Base-by-base conservation (phyloP, 2,888 invertebrate species). In the Junonia oenone region DNA sequence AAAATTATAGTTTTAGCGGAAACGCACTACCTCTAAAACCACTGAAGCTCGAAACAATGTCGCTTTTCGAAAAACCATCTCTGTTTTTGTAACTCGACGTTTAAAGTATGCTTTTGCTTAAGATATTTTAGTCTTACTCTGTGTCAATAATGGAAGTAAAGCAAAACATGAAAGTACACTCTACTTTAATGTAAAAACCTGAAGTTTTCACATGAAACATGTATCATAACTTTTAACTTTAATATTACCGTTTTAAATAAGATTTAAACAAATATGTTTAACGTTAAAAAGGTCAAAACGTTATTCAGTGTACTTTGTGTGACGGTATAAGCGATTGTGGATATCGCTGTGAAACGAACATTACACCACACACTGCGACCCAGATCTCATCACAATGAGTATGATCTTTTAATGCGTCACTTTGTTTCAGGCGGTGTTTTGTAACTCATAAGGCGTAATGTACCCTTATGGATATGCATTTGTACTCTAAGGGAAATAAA, bases 401-500 rank as follows among this genome's bases (percentile, higher is more conserved):
- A 79, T 80, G 81, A 78, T 81, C 79, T 81, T 76, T 78, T 81
- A 78, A 78, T 75, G 75, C 68, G 62, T 50, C 69, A 64, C 79
- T 81, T 81, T 81, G 81, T 78, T 69, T 63, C 54, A 58, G 73
- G 68, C 70, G 68, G 62, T 62, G 62, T 58, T 66, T 61, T 76
- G 73, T 72, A 56, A 52, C 40, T 48, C 58, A 47, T 75, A 73
- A 72, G 71, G 68, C 68, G 68, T 72, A 72, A 75, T 74, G 73
- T 69, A 63, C 64, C 64, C 59, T 58, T 43, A 56, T 58, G 61
- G 62, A 61, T 61, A 56, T 62, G 63, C 61, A 59, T 61, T 56
- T 59, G 54, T 47, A 46, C 55, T 55, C 55, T 40, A 52, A 49
- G 55, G 49, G 52, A 43, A 50, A 50, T 50, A 49, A 43, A 38